Conservation (phyloP, 2,797 vertebrate genomes). For the Dendrocincla fuliginosa region DNA sequence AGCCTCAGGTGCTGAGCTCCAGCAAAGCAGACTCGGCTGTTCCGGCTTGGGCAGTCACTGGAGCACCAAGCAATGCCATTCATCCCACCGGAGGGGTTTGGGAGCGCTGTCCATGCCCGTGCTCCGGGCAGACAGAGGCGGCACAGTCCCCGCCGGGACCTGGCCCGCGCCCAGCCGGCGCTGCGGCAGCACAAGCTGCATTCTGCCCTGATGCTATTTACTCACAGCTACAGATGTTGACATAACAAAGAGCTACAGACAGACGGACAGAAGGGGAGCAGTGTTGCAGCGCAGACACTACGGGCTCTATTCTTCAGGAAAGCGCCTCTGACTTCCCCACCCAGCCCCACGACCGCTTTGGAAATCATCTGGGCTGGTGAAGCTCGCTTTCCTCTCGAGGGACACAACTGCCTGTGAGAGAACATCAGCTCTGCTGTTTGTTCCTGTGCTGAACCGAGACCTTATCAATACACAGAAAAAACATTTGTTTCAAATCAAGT, state of each 20-base stretch:
- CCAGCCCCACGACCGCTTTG: conserved; percentile 26
- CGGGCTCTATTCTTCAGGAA: conserved; percentile 47
- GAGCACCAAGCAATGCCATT: background rate
- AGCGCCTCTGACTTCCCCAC: conserved; percentile 49
- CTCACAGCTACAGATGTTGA: conserved; percentile 69
- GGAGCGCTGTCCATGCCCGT: background rate
- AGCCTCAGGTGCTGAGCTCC: background rate
- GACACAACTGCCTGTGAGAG: background rate
- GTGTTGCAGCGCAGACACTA: conserved; percentile 40
- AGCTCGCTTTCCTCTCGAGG: conserved; percentile 17
- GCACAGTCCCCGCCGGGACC: background rate
- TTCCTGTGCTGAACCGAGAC: background rate
- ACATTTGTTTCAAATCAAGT: background rate
- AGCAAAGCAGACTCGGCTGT: background rate
- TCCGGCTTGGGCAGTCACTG: background rate
- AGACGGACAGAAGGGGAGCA: conserved; percentile 48
- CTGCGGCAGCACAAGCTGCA: conserved; percentile 38
- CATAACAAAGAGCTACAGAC: conserved; percentile 69
- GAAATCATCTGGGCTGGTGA: conserved; percentile 19
- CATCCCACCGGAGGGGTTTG: background rate
- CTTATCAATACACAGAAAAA: background rate
- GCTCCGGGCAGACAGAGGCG: background rate
- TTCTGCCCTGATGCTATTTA: conserved; percentile 60
- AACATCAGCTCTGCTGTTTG: conserved; percentile 11
- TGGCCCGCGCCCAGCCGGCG: background rate